Percentiles rank a stretch among this genome's conserved stretches.
Evolutionary conservation across 2,113 vertebrate species (phyloP).

Genomic region (Orcinus orca): DNA sequence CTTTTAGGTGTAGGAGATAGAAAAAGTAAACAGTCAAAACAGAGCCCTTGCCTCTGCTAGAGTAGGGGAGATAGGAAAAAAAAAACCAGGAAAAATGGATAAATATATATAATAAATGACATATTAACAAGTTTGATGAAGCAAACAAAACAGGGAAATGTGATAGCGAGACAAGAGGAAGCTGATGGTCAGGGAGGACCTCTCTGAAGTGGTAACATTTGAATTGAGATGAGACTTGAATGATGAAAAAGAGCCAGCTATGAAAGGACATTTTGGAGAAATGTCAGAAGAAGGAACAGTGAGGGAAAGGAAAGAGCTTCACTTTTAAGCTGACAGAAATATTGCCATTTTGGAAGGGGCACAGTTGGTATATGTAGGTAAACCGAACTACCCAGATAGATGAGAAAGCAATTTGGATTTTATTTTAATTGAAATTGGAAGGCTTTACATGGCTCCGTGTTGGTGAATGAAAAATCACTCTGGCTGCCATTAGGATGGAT

Average conservation of each 20-base stretch:
- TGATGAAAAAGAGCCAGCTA: not conserved
- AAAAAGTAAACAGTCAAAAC: not conserved
- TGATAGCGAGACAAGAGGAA: not conserved
- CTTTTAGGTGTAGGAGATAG: not conserved
- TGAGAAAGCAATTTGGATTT: not conserved
- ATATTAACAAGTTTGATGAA: not conserved
- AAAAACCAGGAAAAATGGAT: not conserved
- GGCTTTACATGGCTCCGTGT: not conserved
- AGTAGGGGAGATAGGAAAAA: not conserved
- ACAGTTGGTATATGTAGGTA: not conserved
- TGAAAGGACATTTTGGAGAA: not conserved
- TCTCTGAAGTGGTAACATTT: not conserved
- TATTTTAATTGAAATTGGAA: not conserved
- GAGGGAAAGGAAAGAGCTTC: not conserved
- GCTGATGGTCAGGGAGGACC: not conserved
- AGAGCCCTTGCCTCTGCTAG: not conserved
- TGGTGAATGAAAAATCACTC: not conserved
- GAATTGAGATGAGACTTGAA: not conserved
- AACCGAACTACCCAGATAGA: not conserved
- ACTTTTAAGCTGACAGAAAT: not conserved
- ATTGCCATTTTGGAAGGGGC: not conserved
- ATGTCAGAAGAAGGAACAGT: not conserved
- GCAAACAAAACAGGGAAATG: not conserved
- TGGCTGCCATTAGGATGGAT: not conserved
- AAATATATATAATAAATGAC: not conserved